Evolutionary conservation across 2,113 vertebrate species (phyloP).

Genomic region (Catharus minimus): DNA sequence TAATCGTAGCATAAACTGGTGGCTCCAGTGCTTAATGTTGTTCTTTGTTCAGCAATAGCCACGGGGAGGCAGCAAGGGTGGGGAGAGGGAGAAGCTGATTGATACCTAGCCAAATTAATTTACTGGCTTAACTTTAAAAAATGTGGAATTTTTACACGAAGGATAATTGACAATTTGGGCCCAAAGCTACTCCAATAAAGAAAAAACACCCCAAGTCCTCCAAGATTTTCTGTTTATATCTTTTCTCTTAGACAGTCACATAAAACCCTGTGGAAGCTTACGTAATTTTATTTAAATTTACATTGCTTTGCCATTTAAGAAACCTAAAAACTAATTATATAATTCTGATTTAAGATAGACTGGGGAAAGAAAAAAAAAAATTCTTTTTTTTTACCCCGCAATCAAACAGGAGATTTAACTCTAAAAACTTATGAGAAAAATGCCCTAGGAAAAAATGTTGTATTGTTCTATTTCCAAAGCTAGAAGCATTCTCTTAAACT

Average conservation of each 20-base stretch:
- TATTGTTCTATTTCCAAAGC: neutral
- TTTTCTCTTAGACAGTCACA: neutral
- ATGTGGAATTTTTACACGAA: neutral
- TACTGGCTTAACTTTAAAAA: neutral
- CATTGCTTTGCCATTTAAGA: neutral
- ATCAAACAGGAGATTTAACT: neutral
- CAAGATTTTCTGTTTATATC: neutral
- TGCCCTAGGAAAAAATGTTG: neutral
- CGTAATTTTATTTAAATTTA: neutral
- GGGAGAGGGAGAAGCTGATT: neutral
- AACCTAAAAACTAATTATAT: neutral
- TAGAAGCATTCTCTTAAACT: neutral
- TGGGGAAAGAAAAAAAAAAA: neutral
- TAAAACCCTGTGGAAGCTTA: neutral
- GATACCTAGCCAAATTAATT: neutral
- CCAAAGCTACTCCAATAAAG: neutral
- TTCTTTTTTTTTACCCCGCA: neutral
- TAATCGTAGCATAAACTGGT: neutral
- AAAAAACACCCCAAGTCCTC: neutral
- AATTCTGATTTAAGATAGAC: neutral
- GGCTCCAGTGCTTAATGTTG: neutral
- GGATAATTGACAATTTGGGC: neutral
- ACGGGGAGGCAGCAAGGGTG: accelerated
- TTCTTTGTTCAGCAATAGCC: neutral
- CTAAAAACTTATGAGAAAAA: neutral